These are phyloP conservation scores for Ceriagrion tenellum DNA, from an alignment of 2,888 invertebrate species.

Conservation along the genomic window DNA sequence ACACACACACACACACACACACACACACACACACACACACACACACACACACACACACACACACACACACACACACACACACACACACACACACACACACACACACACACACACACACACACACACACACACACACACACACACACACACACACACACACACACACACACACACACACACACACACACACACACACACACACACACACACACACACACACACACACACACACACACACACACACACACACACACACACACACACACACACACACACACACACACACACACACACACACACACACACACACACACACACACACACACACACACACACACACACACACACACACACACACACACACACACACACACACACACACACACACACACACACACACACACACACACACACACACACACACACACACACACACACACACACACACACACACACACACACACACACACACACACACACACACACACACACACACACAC, in stretches of 20 bases:
- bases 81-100: slow-evolving; percentile 1
- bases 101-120: slow-evolving; percentile 1
- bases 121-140: slow-evolving; percentile 1
- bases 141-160: slow-evolving; percentile 1
- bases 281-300: slow-evolving; percentile 1
- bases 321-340: slow-evolving; percentile 1
- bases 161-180: slow-evolving; percentile 1
- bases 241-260: slow-evolving; percentile 1
- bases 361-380: slow-evolving; percentile 1
- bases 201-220: slow-evolving; percentile 1
- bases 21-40: slow-evolving; percentile 1
- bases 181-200: slow-evolving; percentile 1
- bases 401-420: slow-evolving; percentile 1
- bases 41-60: slow-evolving; percentile 1
- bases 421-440: slow-evolving; percentile 1
- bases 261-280: slow-evolving; percentile 1
- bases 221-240: slow-evolving; percentile 1
- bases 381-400: slow-evolving; percentile 1
- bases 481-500: slow-evolving; percentile 1
- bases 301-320: slow-evolving; percentile 1
- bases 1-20: slow-evolving; percentile 1
- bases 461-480: slow-evolving; percentile 1
- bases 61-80: slow-evolving; percentile 1
- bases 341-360: slow-evolving; percentile 1
- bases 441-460: slow-evolving; percentile 1